Percentiles rank a stretch among this genome's conserved stretches.
phyloP scores from a whole-genome alignment of 2,888 invertebrate species.

The Subacronicta megacephala region DNA sequence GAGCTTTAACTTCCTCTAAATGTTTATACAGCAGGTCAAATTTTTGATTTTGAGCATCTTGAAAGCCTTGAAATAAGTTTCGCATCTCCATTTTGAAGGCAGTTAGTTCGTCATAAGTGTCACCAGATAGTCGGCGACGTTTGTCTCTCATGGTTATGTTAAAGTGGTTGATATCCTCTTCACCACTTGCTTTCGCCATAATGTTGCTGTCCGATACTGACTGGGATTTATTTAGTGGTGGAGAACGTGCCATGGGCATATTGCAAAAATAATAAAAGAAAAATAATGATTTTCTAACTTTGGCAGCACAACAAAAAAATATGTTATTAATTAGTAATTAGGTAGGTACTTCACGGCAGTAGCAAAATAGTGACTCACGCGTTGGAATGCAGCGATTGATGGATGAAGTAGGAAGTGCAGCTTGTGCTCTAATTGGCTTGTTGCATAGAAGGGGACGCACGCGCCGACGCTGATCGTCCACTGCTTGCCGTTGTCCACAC shows the following conservation, averaged over 20 bases:
- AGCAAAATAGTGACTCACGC: no score
- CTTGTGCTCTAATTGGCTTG: no score
- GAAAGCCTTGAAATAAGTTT: not conserved
- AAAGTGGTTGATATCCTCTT: not conserved
- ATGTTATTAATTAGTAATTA: no score
- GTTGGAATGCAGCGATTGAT: no score
- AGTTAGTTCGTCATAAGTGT: slow-evolving; percentile 5
- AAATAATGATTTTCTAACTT: no score
- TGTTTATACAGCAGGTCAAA: not conserved
- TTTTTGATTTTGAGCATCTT: not conserved
- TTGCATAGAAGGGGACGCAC: no score
- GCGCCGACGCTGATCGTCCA: no score
- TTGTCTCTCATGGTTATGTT: slow-evolving; percentile 1
- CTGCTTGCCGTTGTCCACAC: no score
- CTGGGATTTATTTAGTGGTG: not conserved
- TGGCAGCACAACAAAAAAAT: no score
- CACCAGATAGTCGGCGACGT: slow-evolving; percentile 2
- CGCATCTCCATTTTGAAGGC: slow-evolving; percentile 5
- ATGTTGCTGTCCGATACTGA: not conserved
- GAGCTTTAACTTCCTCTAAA: not conserved
- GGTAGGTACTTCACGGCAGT: no score
- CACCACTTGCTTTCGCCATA: not conserved
- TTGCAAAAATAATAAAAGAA: no score
- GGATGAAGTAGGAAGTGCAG: no score
- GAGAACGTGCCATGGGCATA: not conserved